Percentiles rank a stretch among this genome's conserved stretches.
These are phyloP conservation scores for Conomelus anceps DNA, from an alignment of 2,888 invertebrate species.

Conservation along the genomic window DNA sequence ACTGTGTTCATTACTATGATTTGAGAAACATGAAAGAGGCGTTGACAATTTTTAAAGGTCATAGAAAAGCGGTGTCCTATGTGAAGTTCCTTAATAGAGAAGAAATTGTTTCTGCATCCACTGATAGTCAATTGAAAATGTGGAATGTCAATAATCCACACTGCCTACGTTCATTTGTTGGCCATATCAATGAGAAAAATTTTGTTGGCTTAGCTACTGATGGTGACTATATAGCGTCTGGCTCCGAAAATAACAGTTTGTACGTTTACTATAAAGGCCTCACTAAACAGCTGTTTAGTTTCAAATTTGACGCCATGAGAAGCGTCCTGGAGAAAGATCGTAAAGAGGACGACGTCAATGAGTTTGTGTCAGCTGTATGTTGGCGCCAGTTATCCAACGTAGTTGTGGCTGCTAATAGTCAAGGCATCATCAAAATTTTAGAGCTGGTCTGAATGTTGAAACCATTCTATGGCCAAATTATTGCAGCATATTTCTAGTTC, in stretches of 20 bases:
- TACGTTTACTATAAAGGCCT: constrained; percentile 88
- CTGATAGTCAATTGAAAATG: constrained; percentile 83
- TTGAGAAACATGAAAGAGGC: constrained; percentile 75
- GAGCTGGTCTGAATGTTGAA: constrained; percentile 47
- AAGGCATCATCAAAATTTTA: constrained; percentile 84
- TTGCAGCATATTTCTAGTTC: too few relatives aligned
- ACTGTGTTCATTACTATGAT: constrained; percentile 94
- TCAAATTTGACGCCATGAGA: constrained; percentile 76
- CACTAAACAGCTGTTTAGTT: constrained; percentile 76
- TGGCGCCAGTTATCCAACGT: constrained; percentile 82
- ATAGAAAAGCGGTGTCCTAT: constrained; percentile 90
- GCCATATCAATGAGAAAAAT: constrained; percentile 92
- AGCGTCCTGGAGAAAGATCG: constrained; percentile 69
- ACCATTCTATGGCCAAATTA: background rate
- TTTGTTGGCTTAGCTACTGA: constrained; percentile 91
- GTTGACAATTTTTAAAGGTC: constrained; percentile 76
- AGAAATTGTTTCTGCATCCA: constrained; percentile 86
- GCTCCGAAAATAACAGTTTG: constrained; percentile 88
- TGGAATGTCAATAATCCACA: constrained; percentile 75
- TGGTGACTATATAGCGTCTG: constrained; percentile 87
- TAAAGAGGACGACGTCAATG: constrained; percentile 77
- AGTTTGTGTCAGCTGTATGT: constrained; percentile 93
- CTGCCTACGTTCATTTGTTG: constrained; percentile 77
- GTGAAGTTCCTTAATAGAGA: constrained; percentile 81
- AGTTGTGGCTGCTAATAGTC: constrained; percentile 87